Base-by-base conservation (phyloP, 2,888 invertebrate genomes). In the Dryobota labecula region DNA sequence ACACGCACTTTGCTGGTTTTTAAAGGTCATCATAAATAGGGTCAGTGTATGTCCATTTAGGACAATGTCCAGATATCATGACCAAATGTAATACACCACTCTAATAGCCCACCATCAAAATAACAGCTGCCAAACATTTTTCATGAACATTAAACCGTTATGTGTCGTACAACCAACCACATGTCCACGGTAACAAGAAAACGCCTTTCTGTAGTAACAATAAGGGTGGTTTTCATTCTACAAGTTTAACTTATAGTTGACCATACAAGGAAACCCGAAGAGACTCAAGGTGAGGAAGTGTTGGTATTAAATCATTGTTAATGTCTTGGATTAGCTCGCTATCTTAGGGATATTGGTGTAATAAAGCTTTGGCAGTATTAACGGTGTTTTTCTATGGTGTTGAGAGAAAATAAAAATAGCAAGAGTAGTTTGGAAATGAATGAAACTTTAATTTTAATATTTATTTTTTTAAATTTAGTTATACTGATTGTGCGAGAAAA, bases 291-390 rank as follows among this genome's bases (percentile, higher is more conserved):
- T 81, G 61, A 78, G 77, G 75, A 72, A 73, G 71, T 70, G 70
- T 69, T 53, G 71, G 73, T 70, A 71, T 74, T 87, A 84, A 87
- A 87, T 87, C 87, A 86, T 87, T 80, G 80, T 84, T 86, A 85
- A 85, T 86, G 78, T 80, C 71, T 72, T 61, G 81, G 82, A 87
- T 86, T 87, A 85, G 75, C 61, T 68, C 54, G 64, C 70, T 73
- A 69, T 68, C 78, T 74, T 78, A 75, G 70, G 76, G 78, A 73
- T 83, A 76, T 78, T 68, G 56, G 69, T 54, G 58, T 53, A 61
- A 71, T 57, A 76, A 62, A 54, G 64, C 54, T 76, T 56, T 45
- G 33, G 51, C 38, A 38, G 27, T 43, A 66, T 65, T 54, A 80
- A 73, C 18, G 54, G 43, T 56, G 27, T 60, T 61, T 49, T 63